Evolutionary conservation across 2,888 invertebrate genomes (phyloP).

Genomic region (Archaeoteleia sp.): DNA sequence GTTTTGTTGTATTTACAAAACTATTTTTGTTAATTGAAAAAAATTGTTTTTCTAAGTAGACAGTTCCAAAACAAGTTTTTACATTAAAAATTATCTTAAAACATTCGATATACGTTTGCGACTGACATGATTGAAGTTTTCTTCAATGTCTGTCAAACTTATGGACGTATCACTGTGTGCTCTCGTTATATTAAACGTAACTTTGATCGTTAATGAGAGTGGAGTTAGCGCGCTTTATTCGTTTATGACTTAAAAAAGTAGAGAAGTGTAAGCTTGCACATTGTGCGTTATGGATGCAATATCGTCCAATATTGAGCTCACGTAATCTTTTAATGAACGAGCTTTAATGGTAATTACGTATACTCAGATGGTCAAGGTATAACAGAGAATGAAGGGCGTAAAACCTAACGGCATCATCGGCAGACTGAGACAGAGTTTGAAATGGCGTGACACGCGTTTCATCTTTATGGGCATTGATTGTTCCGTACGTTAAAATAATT

Average conservation of each 20-base stretch:
- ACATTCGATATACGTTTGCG: no score
- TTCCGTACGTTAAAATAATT: not conserved
- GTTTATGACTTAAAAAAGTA: constrained; percentile 36
- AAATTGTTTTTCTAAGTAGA: no score
- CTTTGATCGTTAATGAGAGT: no score
- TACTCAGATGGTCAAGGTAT: constrained; percentile 40
- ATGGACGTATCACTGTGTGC: no score
- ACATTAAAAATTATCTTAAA: no score
- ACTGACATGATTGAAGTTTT: no score
- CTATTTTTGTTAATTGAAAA: no score
- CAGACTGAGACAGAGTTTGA: constrained; percentile 2
- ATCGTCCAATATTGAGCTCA: constrained; percentile 30
- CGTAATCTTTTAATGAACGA: constrained; percentile 45
- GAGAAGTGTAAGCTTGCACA: constrained; percentile 13
- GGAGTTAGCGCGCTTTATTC: constrained; percentile 34
- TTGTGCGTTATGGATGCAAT: constrained; percentile 22
- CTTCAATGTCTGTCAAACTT: no score
- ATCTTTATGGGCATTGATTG: no score
- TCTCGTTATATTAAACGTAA: not conserved
- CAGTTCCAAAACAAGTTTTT: no score
- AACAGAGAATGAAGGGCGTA: constrained; percentile 32
- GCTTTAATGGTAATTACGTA: constrained; percentile 38
- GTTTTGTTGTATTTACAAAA: no score
- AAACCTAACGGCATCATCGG: constrained; percentile 28
- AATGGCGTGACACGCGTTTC: constrained; percentile 18